phyloP scores from a whole-genome alignment of 2,888 invertebrate species.

The Agonopterix arenella region DNA sequence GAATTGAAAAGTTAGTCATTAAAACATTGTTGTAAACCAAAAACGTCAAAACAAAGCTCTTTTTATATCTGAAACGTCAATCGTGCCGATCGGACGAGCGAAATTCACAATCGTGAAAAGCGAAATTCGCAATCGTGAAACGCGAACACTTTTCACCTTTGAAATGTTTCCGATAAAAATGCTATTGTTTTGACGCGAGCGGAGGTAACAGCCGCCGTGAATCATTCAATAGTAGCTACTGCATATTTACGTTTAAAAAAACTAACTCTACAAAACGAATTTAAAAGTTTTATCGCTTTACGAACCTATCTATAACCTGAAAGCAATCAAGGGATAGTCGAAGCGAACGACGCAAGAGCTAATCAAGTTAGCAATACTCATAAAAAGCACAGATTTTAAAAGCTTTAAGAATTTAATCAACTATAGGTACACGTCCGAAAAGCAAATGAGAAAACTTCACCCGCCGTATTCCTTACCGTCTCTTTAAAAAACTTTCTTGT shows the following conservation, averaged over 20 bases:
- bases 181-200: conserved; percentile 33
- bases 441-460: not conserved
- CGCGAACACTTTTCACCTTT: conserved; percentile 33
- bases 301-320: no score
- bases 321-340: no score
- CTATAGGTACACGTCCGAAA: not conserved
- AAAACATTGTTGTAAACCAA: not conserved
- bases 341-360: no score
- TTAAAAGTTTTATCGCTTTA: no score
- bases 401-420: not conserved
- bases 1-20: no score
- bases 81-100: not conserved
- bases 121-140: conserved; percentile 11
- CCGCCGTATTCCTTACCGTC: not conserved
- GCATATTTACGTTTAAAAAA: not conserved
- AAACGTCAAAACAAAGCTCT: conserved; percentile 1
- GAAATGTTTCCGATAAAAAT: conserved; percentile 28
- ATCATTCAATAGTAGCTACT: conserved; percentile 19
- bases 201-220: conserved; percentile 11
- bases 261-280: no score
- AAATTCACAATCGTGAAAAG: conserved; percentile 2
- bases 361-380: no score
- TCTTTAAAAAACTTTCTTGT: not conserved
- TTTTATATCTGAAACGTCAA: conserved; percentile 2
- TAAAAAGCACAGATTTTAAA: not conserved